Percentiles rank a stretch among this genome's conserved stretches.
Conservation (phyloP, 2,888 invertebrate species). For the Encarsia formosa region DNA sequence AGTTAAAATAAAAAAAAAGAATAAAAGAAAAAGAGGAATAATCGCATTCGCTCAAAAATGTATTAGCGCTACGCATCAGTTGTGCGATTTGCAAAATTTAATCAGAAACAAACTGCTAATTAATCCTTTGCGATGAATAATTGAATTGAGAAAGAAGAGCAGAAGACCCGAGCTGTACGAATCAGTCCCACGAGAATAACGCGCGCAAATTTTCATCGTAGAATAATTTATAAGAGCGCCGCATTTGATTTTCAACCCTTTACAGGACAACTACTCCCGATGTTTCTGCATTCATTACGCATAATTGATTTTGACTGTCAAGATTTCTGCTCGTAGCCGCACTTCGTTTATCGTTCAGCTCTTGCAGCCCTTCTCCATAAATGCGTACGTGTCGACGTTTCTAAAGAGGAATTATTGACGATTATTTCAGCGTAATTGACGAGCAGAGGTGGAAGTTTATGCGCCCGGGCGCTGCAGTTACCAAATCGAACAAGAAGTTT, state of each 20-base stretch:
- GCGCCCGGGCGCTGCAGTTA: too few species aligned
- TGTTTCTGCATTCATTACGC: constrained; percentile 45
- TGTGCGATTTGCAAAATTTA: constrained; percentile 13
- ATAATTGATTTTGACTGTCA: constrained; percentile 42
- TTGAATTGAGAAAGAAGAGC: constrained; percentile 8
- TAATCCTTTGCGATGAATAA: constrained; percentile 20
- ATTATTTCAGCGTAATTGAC: constrained; percentile 10
- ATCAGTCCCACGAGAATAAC: constrained; percentile 12
- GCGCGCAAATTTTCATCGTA: constrained; percentile 5
- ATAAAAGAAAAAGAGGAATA: too few species aligned
- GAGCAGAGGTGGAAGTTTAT: too few species aligned
- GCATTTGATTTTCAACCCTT: constrained; percentile 18
- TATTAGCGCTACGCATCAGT: constrained; percentile 1
- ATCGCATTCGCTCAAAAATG: too few species aligned
- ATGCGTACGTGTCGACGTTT: background rate
- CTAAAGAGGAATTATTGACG: background rate
- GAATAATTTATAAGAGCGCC: constrained; percentile 24
- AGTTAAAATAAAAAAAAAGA: too few species aligned
- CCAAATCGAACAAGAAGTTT: too few species aligned
- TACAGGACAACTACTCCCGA: constrained; percentile 30
- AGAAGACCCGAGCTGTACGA: background rate
- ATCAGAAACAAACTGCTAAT: constrained; percentile 13
- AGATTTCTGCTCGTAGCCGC: constrained; percentile 38
- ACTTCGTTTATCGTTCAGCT: constrained; percentile 8
- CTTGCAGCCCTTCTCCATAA: background rate